Conservation (phyloP, 1,140 invertebrate species). For the Pantala flavescens region DNA sequence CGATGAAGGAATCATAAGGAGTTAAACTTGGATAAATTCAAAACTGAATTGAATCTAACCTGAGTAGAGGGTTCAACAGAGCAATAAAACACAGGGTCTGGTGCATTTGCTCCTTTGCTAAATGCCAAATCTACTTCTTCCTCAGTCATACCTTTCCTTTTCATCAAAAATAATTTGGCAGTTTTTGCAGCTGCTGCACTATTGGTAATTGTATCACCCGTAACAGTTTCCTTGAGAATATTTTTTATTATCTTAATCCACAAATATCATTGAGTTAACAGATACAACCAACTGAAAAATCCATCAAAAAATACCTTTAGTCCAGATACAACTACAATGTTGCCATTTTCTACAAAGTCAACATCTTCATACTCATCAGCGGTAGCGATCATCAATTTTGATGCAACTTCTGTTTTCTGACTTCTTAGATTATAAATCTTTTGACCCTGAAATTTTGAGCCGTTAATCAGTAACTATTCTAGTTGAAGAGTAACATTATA, state of each 20-base stretch:
- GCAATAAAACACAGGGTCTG: slow-evolving; percentile 94
- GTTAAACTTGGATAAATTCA: no score
- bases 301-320: slow-evolving; percentile 54
- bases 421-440: slow-evolving; percentile 68
- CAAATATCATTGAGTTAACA: no score
- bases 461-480: not conserved
- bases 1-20: not conserved
- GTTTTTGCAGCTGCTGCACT: slow-evolving; percentile 41
- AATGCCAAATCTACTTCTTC: slow-evolving; percentile 34
- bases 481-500: no score
- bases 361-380: slow-evolving; percentile 80
- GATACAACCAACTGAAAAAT: no score
- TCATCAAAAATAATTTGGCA: slow-evolving; percentile 44
- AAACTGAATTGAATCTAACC: slow-evolving; percentile 23
- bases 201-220: slow-evolving; percentile 76
- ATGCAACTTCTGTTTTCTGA: slow-evolving; percentile 50
- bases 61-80: slow-evolving; percentile 86
- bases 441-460: slow-evolving; percentile 41
- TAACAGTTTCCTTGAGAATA: slow-evolving; percentile 47
- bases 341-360: slow-evolving; percentile 53
- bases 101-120: slow-evolving; percentile 53
- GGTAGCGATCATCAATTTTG: slow-evolving; percentile 60
- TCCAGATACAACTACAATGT: slow-evolving; percentile 83
- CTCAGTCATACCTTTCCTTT: slow-evolving; percentile 25
- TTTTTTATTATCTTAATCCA: no score